Evolutionary conservation across 2,113 vertebrate species (phyloP).

Genomic region (Hypomesus transpacificus): DNA sequence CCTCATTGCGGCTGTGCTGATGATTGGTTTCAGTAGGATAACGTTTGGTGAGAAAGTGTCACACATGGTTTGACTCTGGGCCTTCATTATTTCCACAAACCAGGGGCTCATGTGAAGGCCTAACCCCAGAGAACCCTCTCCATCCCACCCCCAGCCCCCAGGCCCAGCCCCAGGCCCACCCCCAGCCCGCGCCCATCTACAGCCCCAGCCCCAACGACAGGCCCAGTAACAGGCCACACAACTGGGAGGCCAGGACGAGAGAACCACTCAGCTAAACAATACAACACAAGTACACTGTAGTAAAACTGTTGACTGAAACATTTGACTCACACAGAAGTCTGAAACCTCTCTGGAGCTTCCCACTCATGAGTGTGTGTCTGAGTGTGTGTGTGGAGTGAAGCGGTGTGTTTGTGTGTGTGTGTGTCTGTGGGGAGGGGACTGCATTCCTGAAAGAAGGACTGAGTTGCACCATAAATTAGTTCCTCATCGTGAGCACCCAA

Average conservation of each 20-base stretch:
- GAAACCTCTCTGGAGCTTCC: constrained; percentile 36
- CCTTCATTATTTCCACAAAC: constrained; percentile 43
- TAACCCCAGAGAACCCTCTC: constrained; percentile 27
- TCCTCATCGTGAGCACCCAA: constrained; percentile 74
- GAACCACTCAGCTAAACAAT: constrained; percentile 15
- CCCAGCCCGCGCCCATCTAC: constrained; percentile 21
- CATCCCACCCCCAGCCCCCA: constrained; percentile 36
- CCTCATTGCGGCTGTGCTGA: constrained; percentile 42
- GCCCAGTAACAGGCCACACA: neutral
- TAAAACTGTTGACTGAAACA: constrained; percentile 3
- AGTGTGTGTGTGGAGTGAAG: constrained; percentile 48
- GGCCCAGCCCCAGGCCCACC: constrained; percentile 57
- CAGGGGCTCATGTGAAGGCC: constrained; percentile 47
- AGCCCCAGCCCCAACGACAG: neutral
- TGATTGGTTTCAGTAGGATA: constrained; percentile 55
- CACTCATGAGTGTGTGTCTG: constrained; percentile 34
- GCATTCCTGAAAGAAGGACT: constrained; percentile 64
- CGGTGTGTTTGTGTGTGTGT: constrained; percentile 41
- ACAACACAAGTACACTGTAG: constrained; percentile 33
- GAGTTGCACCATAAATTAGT: constrained; percentile 72
- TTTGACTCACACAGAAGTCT: constrained; percentile 33
- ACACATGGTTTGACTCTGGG: constrained; percentile 53
- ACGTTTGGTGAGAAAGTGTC: constrained; percentile 65
- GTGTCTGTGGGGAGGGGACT: constrained; percentile 32
- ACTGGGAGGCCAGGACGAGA: constrained; percentile 2